Conservation (phyloP, 2,797 vertebrate genomes). For the Meda fulgida region DNA sequence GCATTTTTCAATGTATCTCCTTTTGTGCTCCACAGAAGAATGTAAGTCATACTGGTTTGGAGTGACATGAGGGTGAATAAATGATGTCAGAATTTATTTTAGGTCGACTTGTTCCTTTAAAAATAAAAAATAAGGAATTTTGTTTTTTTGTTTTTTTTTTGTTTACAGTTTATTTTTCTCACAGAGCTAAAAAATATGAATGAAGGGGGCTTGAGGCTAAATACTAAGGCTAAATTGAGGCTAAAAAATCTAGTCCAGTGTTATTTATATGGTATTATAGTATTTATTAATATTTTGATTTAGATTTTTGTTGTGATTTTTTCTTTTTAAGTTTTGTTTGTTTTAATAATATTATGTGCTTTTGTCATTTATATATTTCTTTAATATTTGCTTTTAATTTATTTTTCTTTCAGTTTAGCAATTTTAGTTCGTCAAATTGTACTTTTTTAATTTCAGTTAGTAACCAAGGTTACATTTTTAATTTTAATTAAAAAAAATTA, state of each 20-base stretch:
- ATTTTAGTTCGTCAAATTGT: background rate
- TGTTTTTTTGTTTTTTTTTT: no score
- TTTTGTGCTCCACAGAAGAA: background rate
- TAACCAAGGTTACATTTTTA: background rate
- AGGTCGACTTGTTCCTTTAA: background rate
- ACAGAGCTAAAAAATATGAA: background rate
- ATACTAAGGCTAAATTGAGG: no score
- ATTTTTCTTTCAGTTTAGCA: background rate
- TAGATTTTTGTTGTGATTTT: background rate
- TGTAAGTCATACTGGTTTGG: background rate
- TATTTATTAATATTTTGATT: background rate
- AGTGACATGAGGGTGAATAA: background rate
- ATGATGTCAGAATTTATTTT: background rate
- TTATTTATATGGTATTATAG: background rate
- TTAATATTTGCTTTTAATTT: background rate
- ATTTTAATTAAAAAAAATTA: no score
- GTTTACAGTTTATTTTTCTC: background rate
- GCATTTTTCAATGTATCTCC: background rate
- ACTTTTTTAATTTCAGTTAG: background rate
- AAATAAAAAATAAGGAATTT: no score
- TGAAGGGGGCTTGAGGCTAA: background rate
- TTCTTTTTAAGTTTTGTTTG: background rate
- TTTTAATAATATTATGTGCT: background rate
- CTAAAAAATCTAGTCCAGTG: background rate
- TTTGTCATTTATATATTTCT: background rate